Conservation (phyloP, 1,140 invertebrate species). For the Elysia chlorotica region DNA sequence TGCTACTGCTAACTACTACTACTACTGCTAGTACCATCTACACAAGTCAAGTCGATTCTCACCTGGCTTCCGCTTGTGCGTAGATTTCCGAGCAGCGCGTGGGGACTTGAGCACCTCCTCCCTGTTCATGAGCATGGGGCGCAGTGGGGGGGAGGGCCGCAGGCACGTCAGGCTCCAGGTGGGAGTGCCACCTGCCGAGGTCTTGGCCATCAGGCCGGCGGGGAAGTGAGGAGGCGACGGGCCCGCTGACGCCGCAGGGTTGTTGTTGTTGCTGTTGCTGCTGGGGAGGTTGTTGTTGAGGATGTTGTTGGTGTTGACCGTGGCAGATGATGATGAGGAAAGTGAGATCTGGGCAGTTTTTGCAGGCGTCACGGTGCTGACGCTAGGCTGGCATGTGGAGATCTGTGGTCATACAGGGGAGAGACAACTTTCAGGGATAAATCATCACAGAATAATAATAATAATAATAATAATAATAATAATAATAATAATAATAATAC, state of each 20-base stretch:
- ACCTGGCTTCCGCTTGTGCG: conserved; percentile 56
- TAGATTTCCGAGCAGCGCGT: conserved; percentile 42
- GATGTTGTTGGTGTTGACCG: no score
- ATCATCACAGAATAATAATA: background rate
- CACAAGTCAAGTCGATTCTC: no score
- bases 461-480: no score
- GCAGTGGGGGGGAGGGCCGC: conserved; percentile 77
- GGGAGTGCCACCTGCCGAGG: no score
- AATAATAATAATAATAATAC: no score
- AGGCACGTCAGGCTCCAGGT: conserved; percentile 78
- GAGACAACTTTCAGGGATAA: no score
- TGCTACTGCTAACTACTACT: no score
- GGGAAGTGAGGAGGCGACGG: conserved; percentile 32
- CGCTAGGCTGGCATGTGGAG: conserved; percentile 53
- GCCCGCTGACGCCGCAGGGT: conserved; percentile 34
- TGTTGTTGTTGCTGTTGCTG: conserved; percentile 40
- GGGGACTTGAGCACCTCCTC: conserved; percentile 60
- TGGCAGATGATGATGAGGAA: no score
- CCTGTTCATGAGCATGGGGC: conserved; percentile 70
- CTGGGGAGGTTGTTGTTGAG: no score
- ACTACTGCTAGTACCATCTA: no score
- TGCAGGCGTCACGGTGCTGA: conserved; percentile 49
- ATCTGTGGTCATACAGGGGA: no score
- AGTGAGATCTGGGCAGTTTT: conserved; percentile 54
- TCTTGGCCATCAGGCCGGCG: conserved; percentile 30